Evolutionary conservation across 2,888 invertebrate genomes (phyloP), one percentile per base, ranked within the genome.

Genomic region (Aplocera efformata): DNA sequence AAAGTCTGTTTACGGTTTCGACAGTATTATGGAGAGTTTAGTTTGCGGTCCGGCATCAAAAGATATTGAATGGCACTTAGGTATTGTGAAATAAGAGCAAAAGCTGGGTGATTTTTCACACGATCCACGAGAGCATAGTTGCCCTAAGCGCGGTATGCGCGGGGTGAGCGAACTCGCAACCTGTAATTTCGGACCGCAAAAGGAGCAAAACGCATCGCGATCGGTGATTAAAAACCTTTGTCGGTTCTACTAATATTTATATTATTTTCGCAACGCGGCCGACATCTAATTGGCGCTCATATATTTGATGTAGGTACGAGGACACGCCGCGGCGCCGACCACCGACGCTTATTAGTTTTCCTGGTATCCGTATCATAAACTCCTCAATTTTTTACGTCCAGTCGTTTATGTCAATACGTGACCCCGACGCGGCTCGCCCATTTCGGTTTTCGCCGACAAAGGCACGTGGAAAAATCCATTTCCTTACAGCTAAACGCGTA

Each of bases 211-310:
- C 71, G 73, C 70, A 79, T 75, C 70, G 72, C 73, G 84, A 88
- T 88, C 75, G 80, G 84, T 85, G 88, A 88, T 88, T 86, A 86
- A 85, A 85, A 86, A 83, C 85, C 85, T 88, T 88, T 88, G 88
- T 86, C 88, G 88, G 88, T 83, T 86, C 86, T 88, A 88, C 88
- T 88, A 88, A 88, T 88, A 88, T 88, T 88, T 86, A 88, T 88
- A 88, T 70, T 70, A 70, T 88, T 85, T 84, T 85, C 79, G 82
- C 84, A 76, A 81, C 79, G 76, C 79, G 84, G 63, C 77, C 84
- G 82, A 84, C 83, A 84, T 88, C 83, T 88, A 88, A 88, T 88
- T 85, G 88, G 85, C 60, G 74, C 68, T 73, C 74, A 72, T 74
- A 76, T 74, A 67, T 78, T 69, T 80, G 77, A 79, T 75, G 66